Evolutionary conservation across 2,888 invertebrate genomes (phyloP).

Genomic region (Chymomyza procnemis): DNA sequence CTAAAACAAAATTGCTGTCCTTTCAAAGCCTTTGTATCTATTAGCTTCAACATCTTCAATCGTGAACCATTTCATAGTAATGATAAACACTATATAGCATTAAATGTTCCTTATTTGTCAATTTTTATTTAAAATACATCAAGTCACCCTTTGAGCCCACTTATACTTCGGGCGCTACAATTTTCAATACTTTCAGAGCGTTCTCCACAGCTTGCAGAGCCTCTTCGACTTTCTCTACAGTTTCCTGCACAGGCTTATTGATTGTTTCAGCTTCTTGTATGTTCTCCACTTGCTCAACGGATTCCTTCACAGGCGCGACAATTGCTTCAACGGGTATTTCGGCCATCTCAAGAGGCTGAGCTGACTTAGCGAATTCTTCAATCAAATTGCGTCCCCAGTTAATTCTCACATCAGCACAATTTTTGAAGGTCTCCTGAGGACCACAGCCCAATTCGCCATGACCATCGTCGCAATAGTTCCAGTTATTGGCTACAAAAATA

Average conservation of each 20-base stretch:
- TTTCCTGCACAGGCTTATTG: background rate
- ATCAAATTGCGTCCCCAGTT: constrained; percentile 47
- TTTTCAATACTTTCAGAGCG: background rate
- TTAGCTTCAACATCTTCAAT: no score
- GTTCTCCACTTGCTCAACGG: background rate
- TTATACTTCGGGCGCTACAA: background rate
- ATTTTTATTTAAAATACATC: background rate
- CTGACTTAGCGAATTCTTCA: constrained; percentile 24
- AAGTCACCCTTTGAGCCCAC: background rate
- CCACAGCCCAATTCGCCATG: constrained; percentile 79
- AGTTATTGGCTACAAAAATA: constrained; percentile 77
- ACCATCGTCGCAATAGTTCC: constrained; percentile 79
- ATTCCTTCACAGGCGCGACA: background rate
- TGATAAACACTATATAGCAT: background rate
- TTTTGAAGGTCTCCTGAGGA: constrained; percentile 80
- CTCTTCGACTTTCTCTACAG: background rate
- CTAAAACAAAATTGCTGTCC: no score
- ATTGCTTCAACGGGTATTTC: background rate
- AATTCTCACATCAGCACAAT: constrained; percentile 79
- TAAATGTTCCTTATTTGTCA: background rate
- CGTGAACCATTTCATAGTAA: background rate
- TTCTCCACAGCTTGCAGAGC: background rate
- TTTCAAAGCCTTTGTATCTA: no score
- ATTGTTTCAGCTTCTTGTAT: background rate
- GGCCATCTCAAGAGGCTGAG: background rate